Percentiles rank a stretch among this genome's conserved stretches.
Conservation (phyloP, 2,888 invertebrate species). For the Hypena proboscidalis region DNA sequence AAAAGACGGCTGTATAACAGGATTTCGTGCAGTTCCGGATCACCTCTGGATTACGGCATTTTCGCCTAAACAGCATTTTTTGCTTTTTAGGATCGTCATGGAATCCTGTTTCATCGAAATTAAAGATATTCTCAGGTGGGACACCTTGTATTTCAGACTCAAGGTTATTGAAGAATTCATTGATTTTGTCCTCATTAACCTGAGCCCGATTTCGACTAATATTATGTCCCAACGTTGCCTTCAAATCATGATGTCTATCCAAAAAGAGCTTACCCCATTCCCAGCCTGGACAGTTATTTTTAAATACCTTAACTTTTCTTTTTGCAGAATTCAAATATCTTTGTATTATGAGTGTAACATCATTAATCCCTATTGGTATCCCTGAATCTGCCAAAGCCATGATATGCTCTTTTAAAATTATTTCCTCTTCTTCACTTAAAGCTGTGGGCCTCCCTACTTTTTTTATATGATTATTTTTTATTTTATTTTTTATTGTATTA, state of each 20-base stretch:
- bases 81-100: constrained; percentile 35
- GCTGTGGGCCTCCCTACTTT: constrained; percentile 21
- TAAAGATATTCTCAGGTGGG: constrained; percentile 27
- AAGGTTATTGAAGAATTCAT: constrained; percentile 17
- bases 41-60: constrained; percentile 32
- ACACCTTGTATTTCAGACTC: constrained; percentile 10
- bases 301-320: constrained; percentile 26
- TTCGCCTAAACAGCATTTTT: constrained; percentile 31
- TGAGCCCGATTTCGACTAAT: constrained; percentile 18
- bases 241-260: constrained; percentile 16
- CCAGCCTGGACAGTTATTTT: constrained; percentile 22
- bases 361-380: constrained; percentile 24
- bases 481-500: constrained; percentile 23
- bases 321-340: constrained; percentile 19
- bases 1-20: constrained; percentile 36
- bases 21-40: constrained; percentile 41
- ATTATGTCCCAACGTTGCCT: constrained; percentile 9
- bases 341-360: constrained; percentile 21
- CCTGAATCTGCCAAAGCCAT: constrained; percentile 25
- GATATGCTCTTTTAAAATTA: constrained; percentile 22
- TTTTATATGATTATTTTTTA: constrained; percentile 18
- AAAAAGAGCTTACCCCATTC: constrained; percentile 25
- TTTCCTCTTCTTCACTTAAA: constrained; percentile 19
- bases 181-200: constrained; percentile 14
- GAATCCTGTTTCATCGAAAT: constrained; percentile 36